A percentile compares a stretch with the other conserved stretches of the same genome.
phyloP scores from a whole-genome alignment of 2,888 invertebrate species.

The Meta bourneti region DNA sequence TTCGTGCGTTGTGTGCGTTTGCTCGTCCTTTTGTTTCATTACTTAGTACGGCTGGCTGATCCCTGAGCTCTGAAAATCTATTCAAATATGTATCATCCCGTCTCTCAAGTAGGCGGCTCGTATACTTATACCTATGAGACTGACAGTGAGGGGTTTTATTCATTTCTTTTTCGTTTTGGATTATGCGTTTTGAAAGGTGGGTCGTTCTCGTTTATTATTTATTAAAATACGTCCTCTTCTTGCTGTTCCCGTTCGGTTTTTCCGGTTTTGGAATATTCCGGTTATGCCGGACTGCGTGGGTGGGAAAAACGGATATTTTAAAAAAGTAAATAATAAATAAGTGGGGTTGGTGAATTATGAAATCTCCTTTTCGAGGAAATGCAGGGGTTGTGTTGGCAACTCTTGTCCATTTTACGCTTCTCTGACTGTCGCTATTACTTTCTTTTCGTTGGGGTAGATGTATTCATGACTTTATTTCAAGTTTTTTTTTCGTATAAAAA shows the following conservation, averaged over 20 bases:
- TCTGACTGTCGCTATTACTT: too few species aligned
- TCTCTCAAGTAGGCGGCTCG: neutral
- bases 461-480: too few species aligned
- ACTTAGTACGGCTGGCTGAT: constrained; percentile 67
- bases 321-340: neutral
- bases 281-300: neutral
- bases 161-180: neutral
- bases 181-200: neutral
- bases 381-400: neutral
- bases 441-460: too few species aligned
- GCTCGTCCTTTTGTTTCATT: constrained; percentile 58
- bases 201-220: neutral
- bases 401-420: too few species aligned
- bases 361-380: neutral
- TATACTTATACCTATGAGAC: neutral
- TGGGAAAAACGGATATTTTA: neutral
- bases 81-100: constrained; percentile 66
- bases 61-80: constrained; percentile 53
- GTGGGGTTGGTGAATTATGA: neutral
- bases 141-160: neutral
- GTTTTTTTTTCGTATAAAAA: too few species aligned
- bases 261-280: too few species aligned
- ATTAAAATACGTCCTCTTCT: neutral
- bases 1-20: constrained; percentile 2
- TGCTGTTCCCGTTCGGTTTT: neutral